A percentile compares a stretch with the other conserved stretches of the same genome.
Conservation (phyloP, 2,113 vertebrate genomes). For the Rhabdornis inornatus region DNA sequence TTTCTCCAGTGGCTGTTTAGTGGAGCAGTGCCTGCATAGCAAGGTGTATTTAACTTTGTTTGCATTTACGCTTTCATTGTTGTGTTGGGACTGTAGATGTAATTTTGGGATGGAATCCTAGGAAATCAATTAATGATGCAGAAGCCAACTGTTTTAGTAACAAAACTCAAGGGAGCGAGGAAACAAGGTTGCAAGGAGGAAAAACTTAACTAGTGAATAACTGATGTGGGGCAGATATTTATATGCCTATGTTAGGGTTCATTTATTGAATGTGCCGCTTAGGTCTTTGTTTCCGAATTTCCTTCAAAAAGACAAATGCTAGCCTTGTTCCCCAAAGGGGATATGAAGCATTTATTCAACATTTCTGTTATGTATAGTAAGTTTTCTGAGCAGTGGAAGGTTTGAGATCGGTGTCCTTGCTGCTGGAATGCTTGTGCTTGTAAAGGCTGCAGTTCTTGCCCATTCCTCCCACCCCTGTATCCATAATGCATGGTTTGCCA, state of each 20-base stretch:
- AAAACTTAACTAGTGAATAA: background rate
- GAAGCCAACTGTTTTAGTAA: slow-evolving; percentile 16
- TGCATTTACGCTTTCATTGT: slow-evolving; percentile 30
- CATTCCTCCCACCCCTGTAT: slow-evolving; percentile 4
- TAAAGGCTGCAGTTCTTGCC: slow-evolving; percentile 34
- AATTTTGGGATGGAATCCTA: slow-evolving; percentile 45
- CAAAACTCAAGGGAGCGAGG: background rate
- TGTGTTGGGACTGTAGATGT: background rate
- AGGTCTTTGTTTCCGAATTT: background rate
- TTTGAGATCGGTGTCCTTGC: slow-evolving; percentile 9
- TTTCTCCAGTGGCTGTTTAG: background rate
- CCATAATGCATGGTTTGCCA: slow-evolving; percentile 41
- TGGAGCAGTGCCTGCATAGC: background rate
- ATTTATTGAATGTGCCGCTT: background rate
- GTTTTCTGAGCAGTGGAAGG: background rate
- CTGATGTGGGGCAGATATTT: background rate
- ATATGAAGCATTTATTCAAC: background rate
- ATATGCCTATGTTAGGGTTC: background rate
- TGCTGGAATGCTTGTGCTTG: slow-evolving; percentile 25
- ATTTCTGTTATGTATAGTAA: background rate
- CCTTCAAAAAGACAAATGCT: background rate
- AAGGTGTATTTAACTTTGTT: slow-evolving; percentile 22
- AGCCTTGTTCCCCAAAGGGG: background rate
- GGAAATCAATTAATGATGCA: slow-evolving; percentile 50
- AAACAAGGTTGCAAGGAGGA: background rate